phyloP scores from a whole-genome alignment of 2,113 vertebrate genomes.

The Otis tarda region DNA sequence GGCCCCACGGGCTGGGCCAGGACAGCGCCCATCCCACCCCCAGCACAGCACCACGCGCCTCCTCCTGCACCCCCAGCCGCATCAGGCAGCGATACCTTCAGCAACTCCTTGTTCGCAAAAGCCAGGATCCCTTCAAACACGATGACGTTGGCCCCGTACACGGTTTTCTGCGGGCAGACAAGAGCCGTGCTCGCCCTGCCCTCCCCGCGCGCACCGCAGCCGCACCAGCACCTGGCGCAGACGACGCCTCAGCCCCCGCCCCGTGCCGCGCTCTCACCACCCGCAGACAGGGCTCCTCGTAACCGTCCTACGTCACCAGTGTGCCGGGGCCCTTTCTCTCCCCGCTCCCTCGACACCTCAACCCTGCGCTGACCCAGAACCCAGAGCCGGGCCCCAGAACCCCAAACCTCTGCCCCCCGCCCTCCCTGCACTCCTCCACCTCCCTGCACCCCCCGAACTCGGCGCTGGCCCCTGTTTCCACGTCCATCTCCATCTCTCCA shows the following conservation, averaged over 20 bases:
- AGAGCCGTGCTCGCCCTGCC: rapidly evolving
- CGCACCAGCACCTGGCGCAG: background rate
- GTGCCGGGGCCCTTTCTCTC: no score
- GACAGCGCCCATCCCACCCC: background rate
- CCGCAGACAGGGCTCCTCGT: rapidly evolving
- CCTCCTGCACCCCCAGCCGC: background rate
- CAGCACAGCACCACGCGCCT: rapidly evolving
- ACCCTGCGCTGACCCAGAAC: no score
- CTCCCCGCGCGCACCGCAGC: rapidly evolving
- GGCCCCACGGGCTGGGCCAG: background rate
- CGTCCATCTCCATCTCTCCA: rapidly evolving
- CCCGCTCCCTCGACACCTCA: no score
- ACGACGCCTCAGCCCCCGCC: background rate
- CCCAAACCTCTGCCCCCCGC: background rate
- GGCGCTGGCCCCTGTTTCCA: rapidly evolving
- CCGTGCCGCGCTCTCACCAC: rapidly evolving
- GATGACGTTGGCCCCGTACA: conserved; percentile 90
- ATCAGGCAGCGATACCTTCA: conserved; percentile 79
- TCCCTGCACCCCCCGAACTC: background rate
- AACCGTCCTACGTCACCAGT: rapidly evolving
- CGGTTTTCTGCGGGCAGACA: conserved; percentile 78
- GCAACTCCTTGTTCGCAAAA: conserved; percentile 90
- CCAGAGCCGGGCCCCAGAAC: background rate
- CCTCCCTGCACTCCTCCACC: no score
- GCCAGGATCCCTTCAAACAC: conserved; percentile 91